Evolutionary conservation across 2,113 vertebrate species (phyloP).

Genomic region (Coturnix japonica): DNA sequence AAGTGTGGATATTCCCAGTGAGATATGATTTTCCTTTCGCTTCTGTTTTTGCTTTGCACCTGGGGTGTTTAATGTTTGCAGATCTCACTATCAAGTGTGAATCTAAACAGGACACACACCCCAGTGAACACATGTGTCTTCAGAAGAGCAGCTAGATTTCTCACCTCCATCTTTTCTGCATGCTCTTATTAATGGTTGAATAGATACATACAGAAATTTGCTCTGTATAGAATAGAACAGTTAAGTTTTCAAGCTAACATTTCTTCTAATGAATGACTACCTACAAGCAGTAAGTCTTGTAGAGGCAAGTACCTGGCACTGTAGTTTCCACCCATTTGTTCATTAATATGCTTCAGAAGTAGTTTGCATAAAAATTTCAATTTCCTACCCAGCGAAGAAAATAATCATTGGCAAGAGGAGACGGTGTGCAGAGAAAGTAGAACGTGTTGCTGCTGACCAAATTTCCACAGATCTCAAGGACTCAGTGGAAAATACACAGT

Average conservation of each 20-base stretch:
- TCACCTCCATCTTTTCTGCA: background rate
- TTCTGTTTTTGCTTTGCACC: background rate
- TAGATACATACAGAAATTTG: background rate
- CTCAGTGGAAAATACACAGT: background rate
- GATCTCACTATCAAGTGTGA: background rate
- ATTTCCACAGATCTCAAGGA: background rate
- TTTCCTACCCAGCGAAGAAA: background rate
- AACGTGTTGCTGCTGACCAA: background rate
- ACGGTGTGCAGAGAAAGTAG: background rate
- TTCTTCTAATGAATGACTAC: background rate
- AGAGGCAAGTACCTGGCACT: background rate
- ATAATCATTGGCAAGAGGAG: background rate
- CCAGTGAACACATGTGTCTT: background rate
- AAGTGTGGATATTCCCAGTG: background rate
- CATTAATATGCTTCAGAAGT: background rate
- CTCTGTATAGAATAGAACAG: background rate
- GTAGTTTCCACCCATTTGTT: background rate
- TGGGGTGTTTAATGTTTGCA: background rate
- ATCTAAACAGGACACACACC: background rate
- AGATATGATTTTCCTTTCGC: too few species aligned
- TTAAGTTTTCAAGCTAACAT: constrained; percentile 3
- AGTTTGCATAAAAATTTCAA: background rate
- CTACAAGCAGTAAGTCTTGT: background rate
- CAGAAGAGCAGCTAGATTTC: background rate
- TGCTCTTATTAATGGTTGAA: background rate